Evolutionary conservation across 2,888 invertebrate species (phyloP), one percentile per base, ranked within the genome.

Genomic region (Yponomeuta plumbellus): DNA sequence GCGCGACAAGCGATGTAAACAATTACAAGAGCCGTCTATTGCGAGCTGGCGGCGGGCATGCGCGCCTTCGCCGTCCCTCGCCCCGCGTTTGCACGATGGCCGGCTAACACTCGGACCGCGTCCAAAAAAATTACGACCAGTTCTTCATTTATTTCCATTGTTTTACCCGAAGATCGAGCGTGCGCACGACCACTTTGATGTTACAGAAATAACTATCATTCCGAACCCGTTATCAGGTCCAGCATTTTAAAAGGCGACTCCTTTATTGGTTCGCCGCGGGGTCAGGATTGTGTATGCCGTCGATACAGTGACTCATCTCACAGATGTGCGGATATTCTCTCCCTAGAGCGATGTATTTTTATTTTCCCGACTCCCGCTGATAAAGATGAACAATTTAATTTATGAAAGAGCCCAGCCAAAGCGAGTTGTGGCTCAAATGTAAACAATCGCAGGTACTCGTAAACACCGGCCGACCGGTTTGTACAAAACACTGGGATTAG

Each of bases 191-290:
- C 75, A 78, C 87, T 87, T 88, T 88, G 88, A 86, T 82, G 84
- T 80, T 81, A 76, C 76, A 70, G 74, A 84, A 84, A 85, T 85
- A 85, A 79, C 76, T 73, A 69, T 84, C 84, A 85, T 85, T 85
- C 80, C 73, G 76, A 72, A 75, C 70, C 75, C 72, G 71, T 74
- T 76, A 80, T 78, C 77, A 76, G 69, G 74, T 21, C 1, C 26
- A 34, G 20, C n/a, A 23, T 59, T 11, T 40, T 11, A 34, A 61
- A 22, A 59, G 17, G 11, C 23, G 40, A 8, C 23, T 44, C 26
- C 26, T 52, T 26, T 34, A 61, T 66, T 22, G 61, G 61, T 44
- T 26, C 66, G 62, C 11, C 17, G 44, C 56, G 44, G 40, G 66
- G 66, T 62, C 66, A 62, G 62, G 66, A n/a, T 52, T 57, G 62